These are phyloP conservation scores for Panagrolaimus sp. DNA, from an alignment of 1,140 invertebrate genomes.

Conservation along the genomic window DNA sequence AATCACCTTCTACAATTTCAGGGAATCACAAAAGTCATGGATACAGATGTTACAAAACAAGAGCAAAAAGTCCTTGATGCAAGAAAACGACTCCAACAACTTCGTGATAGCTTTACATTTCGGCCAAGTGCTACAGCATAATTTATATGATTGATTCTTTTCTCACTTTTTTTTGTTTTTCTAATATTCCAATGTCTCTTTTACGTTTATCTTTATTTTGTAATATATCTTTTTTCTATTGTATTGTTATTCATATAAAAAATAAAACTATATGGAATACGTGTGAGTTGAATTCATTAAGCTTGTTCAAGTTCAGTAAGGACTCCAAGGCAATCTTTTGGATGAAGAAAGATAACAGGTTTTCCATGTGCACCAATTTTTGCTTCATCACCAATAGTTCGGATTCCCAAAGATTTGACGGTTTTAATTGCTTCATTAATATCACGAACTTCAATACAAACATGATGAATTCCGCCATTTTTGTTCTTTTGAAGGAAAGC, in stretches of 20 bases:
- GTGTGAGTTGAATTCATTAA: background rate
- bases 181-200: too few species aligned
- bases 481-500: conserved; percentile 67
- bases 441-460: conserved; percentile 67
- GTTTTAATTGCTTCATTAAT: conserved; percentile 44
- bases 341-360: conserved; percentile 69
- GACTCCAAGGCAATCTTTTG: conserved; percentile 69
- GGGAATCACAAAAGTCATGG: background rate
- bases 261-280: too few species aligned
- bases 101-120: conserved; percentile 5
- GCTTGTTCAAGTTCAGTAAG: conserved; percentile 64
- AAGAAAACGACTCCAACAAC: background rate
- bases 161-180: background rate
- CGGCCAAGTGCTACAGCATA: background rate
- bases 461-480: conserved; percentile 68
- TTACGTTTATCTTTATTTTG: background rate
- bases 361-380: conserved; percentile 70
- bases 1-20: background rate
- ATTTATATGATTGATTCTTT: background rate
- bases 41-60: background rate
- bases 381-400: conserved; percentile 64
- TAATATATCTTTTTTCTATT: background rate
- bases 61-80: conserved; percentile 8
- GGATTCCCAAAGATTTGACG: conserved; percentile 62
- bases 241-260: background rate